Conservation (phyloP, 2,888 invertebrate species). For the Cistogaster globosa region DNA sequence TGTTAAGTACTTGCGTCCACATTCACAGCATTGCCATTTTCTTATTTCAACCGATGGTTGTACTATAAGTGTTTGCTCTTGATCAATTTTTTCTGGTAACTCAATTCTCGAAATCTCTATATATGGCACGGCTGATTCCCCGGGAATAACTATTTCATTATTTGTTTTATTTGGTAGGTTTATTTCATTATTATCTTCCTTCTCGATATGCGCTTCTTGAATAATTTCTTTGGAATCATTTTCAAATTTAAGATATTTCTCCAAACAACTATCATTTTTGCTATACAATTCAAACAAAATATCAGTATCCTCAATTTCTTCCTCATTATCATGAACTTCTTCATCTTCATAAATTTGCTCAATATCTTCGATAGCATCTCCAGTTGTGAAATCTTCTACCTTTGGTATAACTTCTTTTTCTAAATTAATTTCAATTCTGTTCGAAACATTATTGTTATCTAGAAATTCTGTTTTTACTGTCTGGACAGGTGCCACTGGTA, state of each 20-base stretch:
- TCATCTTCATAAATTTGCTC: slow-evolving; percentile 38
- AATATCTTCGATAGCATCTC: slow-evolving; percentile 13
- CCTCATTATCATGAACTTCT: slow-evolving; percentile 38
- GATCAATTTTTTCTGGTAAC: not conserved
- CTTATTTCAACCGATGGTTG: slow-evolving; percentile 36
- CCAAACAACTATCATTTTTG: slow-evolving; percentile 52
- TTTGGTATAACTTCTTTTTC: not conserved
- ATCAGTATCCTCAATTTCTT: slow-evolving; percentile 55
- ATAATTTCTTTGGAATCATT: not conserved
- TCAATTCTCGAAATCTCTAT: slow-evolving; percentile 53
- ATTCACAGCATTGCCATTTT: slow-evolving; percentile 66
- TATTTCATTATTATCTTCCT: not conserved
- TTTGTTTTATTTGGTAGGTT: not conserved
- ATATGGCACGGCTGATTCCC: not conserved
- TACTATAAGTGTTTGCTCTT: not conserved
- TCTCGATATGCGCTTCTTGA: not conserved
- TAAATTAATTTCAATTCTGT: not conserved
- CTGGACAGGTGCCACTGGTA: not conserved
- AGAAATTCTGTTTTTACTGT: not conserved
- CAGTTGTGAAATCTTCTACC: not conserved
- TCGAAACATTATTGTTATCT: not conserved
- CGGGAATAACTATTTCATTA: not conserved
- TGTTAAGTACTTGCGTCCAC: slow-evolving; percentile 68
- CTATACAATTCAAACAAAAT: slow-evolving; percentile 58
- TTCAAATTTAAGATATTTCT: slow-evolving; percentile 46